Percentiles rank a stretch among this genome's conserved stretches.
Evolutionary conservation across 2,888 invertebrate genomes (phyloP).

Genomic region (Baccha elongata): DNA sequence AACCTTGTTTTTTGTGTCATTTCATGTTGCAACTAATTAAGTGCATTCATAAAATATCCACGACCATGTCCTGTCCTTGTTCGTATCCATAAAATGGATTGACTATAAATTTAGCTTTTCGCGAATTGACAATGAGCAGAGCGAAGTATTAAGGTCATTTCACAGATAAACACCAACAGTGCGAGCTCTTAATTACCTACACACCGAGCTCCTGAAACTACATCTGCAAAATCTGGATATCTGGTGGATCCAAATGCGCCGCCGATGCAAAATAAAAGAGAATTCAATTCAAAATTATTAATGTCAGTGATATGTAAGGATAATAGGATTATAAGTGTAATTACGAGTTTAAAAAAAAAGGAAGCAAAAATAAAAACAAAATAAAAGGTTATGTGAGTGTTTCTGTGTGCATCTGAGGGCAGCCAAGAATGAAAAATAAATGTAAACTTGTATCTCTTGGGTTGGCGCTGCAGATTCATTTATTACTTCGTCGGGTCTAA

Average conservation of each 20-base stretch:
- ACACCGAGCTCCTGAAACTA: slow-evolving; percentile 7
- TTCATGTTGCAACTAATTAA: slow-evolving; percentile 50
- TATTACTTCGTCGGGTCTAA: slow-evolving; percentile 58
- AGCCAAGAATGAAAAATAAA: slow-evolving; percentile 10
- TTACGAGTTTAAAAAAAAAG: slow-evolving; percentile 41
- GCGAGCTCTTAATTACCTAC: slow-evolving; percentile 52
- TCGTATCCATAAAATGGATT: slow-evolving; percentile 5
- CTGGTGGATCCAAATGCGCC: not conserved
- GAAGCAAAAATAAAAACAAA: not conserved
- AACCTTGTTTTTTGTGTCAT: slow-evolving; percentile 39
- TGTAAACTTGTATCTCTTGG: slow-evolving; percentile 1
- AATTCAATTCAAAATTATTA: slow-evolving; percentile 62
- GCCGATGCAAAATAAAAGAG: slow-evolving; percentile 26
- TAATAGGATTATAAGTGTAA: slow-evolving; percentile 65
- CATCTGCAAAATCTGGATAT: not conserved
- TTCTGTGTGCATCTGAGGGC: not conserved
- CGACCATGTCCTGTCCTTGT: not conserved
- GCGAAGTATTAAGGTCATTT: slow-evolving; percentile 55
- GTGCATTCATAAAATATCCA: slow-evolving; percentile 39
- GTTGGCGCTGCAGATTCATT: slow-evolving; percentile 10
- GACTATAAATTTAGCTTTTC: slow-evolving; percentile 46
- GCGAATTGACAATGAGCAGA: slow-evolving; percentile 38
- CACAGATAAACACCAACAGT: slow-evolving; percentile 44
- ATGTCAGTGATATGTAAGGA: slow-evolving; percentile 65
- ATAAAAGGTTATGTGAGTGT: not conserved